Conservation (phyloP, 64 coral and sea anemone species). For the Montipora cactus region DNA sequence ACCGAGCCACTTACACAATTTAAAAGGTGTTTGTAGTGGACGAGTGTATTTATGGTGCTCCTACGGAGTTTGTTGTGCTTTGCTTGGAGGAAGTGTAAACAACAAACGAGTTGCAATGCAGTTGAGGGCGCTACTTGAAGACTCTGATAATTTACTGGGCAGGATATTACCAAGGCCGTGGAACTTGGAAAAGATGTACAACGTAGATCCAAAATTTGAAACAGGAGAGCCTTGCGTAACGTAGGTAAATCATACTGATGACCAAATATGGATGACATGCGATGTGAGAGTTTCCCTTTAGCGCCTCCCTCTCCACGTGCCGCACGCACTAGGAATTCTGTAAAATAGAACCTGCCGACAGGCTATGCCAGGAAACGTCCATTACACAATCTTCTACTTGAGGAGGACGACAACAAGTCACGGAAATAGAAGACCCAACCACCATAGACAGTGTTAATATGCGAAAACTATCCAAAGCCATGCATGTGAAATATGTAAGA, state of each 20-base stretch:
- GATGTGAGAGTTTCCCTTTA: background rate
- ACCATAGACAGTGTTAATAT: no score
- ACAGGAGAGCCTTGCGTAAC: background rate
- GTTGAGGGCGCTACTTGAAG: constrained; percentile 7
- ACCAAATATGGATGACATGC: background rate
- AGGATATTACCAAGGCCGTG: constrained; percentile 15
- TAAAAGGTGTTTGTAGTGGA: background rate
- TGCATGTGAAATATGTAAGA: no score
- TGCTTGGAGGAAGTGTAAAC: constrained; percentile 14
- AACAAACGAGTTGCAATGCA: constrained; percentile 10
- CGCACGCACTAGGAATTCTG: no score
- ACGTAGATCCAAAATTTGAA: background rate
- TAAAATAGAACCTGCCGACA: no score
- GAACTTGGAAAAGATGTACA: constrained; percentile 18
- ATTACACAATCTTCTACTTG: background rate
- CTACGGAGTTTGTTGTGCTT: background rate
- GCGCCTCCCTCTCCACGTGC: no score
- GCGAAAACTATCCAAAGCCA: no score
- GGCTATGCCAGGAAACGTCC: no score
- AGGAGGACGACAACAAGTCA: background rate
- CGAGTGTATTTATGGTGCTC: background rate
- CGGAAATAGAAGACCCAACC: background rate
- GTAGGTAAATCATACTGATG: background rate
- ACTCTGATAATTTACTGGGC: constrained; percentile 16
- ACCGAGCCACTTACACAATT: background rate